A percentile compares a stretch with the other conserved stretches of the same genome.
Evolutionary conservation across 2,888 invertebrate genomes (phyloP).

Genomic region (Galerucella nymphaeae): DNA sequence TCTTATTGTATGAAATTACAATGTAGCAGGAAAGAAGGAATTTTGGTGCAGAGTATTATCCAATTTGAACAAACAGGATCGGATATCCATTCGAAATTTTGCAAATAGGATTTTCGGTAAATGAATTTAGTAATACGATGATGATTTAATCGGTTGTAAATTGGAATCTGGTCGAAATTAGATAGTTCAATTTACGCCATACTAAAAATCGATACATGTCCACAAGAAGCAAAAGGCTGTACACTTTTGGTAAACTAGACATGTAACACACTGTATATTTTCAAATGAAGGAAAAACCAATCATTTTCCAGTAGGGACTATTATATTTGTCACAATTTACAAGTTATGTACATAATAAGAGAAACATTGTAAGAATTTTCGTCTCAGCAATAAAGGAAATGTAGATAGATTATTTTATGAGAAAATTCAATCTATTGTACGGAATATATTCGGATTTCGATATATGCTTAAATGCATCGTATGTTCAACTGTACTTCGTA

Average conservation of each 20-base stretch:
- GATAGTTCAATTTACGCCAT: not conserved
- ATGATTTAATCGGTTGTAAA: not conserved
- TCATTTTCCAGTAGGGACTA: too few species aligned
- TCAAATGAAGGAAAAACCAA: too few species aligned
- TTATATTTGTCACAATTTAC: too few species aligned
- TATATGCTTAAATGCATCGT: not conserved
- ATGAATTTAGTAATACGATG: not conserved
- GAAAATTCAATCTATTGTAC: slow-evolving; percentile 18
- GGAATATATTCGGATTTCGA: not conserved
- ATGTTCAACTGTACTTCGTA: too few species aligned
- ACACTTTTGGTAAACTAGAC: too few species aligned
- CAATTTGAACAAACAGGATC: not conserved
- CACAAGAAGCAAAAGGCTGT: too few species aligned
- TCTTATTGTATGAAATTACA: not conserved
- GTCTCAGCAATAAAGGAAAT: not conserved
- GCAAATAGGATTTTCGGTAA: slow-evolving; percentile 5
- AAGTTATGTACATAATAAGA: too few species aligned
- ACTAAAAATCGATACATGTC: not conserved
- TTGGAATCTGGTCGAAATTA: not conserved
- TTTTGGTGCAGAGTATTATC: not conserved
- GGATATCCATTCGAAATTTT: slow-evolving; percentile 2
- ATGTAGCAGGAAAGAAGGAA: not conserved
- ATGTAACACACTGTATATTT: too few species aligned
- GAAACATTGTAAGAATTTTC: too few species aligned
- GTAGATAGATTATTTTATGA: slow-evolving; percentile 1